Conservation (phyloP, 2,113 vertebrate species). For the Hyaena hyaena region DNA sequence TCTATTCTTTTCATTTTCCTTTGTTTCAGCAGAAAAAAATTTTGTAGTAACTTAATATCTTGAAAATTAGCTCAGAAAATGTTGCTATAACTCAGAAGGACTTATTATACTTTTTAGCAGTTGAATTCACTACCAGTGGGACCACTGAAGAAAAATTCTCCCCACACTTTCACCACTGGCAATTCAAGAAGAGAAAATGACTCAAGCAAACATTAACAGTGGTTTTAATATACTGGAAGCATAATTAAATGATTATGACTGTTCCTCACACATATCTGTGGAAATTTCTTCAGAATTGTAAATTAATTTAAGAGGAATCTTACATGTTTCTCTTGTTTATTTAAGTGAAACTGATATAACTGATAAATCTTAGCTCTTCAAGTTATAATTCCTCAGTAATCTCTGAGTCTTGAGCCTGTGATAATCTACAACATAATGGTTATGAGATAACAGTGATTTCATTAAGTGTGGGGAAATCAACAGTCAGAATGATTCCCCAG, state of each 20-base stretch:
- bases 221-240: slow-evolving; percentile 63
- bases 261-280: background rate
- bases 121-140: slow-evolving; percentile 67
- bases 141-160: slow-evolving; percentile 51
- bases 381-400: slow-evolving; percentile 60
- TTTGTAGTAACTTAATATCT: slow-evolving; percentile 35
- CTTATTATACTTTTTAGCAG: slow-evolving; percentile 56
- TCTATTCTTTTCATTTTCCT: slow-evolving; percentile 37
- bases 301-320: slow-evolving; percentile 59
- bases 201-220: slow-evolving; percentile 55
- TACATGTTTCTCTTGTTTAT: slow-evolving; percentile 19
- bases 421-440: slow-evolving; percentile 64
- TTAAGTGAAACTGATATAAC: slow-evolving; percentile 45
- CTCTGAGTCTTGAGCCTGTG: slow-evolving; percentile 5
- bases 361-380: slow-evolving; percentile 57
- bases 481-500: slow-evolving; percentile 15
- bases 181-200: slow-evolving; percentile 45
- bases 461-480: slow-evolving; percentile 73
- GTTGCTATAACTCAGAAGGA: slow-evolving; percentile 38
- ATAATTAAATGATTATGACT: slow-evolving; percentile 74
- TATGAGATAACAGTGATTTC: slow-evolving; percentile 54
- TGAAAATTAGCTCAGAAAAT: slow-evolving; percentile 68
- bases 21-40: slow-evolving; percentile 53
- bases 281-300: slow-evolving; percentile 47
- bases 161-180: slow-evolving; percentile 19